Conservation (phyloP, 2,113 vertebrate species). For the Podarcis muralis region DNA sequence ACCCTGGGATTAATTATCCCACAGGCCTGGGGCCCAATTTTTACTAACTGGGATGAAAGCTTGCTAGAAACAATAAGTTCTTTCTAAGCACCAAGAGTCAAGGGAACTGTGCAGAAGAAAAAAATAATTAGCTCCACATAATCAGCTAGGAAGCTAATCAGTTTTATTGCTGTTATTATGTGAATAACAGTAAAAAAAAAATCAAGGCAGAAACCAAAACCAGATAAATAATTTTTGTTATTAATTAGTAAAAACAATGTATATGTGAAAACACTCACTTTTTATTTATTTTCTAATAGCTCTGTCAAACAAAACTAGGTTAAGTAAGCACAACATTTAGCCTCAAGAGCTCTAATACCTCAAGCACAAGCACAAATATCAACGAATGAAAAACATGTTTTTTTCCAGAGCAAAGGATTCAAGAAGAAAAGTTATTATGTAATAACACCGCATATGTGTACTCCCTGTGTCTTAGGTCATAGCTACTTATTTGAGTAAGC, state of each 20-base stretch:
- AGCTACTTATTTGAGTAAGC: background rate
- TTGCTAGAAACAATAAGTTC: background rate
- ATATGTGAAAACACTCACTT: background rate
- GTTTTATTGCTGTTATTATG: background rate
- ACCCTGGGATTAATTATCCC: conserved; percentile 29
- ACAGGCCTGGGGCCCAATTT: background rate
- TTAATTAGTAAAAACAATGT: background rate
- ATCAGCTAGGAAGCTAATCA: accelerated
- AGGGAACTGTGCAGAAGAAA: background rate
- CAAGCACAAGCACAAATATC: background rate
- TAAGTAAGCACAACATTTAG: background rate
- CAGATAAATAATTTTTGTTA: background rate
- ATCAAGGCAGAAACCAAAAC: background rate
- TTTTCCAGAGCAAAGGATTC: background rate
- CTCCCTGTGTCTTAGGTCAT: background rate
- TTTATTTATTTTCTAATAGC: background rate
- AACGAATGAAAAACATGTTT: background rate
- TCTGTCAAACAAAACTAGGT: background rate
- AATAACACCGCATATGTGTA: background rate
- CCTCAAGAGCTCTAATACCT: background rate
- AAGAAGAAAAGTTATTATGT: background rate
- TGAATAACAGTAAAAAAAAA: background rate
- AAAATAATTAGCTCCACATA: background rate
- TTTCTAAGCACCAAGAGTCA: background rate
- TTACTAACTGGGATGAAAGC: background rate